phyloP scores from a whole-genome alignment of 2,113 vertebrate genomes.

The Okapia johnstoni region DNA sequence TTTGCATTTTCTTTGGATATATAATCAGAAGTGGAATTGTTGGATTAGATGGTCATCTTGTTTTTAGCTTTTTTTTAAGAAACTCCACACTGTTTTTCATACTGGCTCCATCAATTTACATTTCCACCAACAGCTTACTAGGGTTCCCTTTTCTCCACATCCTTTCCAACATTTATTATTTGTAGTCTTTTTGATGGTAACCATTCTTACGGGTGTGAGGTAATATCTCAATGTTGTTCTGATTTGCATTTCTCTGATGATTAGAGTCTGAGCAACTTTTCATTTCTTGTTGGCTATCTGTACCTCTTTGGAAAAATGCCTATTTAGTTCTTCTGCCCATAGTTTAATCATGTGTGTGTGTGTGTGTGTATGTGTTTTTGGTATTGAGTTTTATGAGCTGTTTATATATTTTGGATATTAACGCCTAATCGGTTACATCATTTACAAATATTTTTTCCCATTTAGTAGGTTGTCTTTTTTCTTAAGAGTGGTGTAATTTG shows the following conservation, averaged over 20 bases:
- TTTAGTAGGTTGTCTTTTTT: neutral
- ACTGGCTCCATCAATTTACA: neutral
- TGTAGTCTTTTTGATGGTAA: neutral
- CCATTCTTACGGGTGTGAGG: neutral
- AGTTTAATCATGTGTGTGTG: neutral
- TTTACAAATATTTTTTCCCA: neutral
- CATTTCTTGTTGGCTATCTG: neutral
- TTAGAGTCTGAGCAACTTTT: neutral
- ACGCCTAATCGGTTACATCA: neutral
- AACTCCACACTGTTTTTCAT: neutral
- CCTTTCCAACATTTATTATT: neutral
- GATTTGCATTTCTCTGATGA: neutral
- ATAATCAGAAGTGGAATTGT: neutral
- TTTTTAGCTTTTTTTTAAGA: neutral
- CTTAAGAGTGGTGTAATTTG: neutral
- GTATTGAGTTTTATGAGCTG: neutral
- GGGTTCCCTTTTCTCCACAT: neutral
- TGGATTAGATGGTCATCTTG: neutral
- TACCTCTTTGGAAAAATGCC: neutral
- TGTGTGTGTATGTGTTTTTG: too few relatives aligned
- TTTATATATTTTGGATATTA: neutral
- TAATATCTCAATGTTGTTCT: neutral
- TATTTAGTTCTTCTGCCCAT: neutral
- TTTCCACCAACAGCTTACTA: neutral
- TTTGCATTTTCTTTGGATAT: neutral